These are phyloP conservation scores for Caradrina clavipalpis DNA, from an alignment of 2,888 invertebrate species.

Conservation along the genomic window DNA sequence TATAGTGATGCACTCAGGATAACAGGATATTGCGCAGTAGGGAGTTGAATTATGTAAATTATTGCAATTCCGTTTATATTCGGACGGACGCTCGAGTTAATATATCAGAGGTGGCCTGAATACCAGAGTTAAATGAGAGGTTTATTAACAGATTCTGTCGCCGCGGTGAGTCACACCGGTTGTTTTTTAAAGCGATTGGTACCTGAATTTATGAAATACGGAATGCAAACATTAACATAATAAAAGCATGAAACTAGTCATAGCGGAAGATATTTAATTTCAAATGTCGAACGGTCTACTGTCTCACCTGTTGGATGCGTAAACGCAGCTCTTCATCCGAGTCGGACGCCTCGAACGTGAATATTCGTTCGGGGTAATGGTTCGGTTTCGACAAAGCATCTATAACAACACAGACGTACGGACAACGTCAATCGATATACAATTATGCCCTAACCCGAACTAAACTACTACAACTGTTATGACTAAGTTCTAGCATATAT, in stretches of 20 bases:
- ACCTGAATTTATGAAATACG: constrained; percentile 8
- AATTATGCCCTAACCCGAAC: constrained; percentile 63
- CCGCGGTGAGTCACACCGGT: constrained; percentile 15
- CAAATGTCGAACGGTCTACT: constrained; percentile 54
- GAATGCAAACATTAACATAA: constrained; percentile 44
- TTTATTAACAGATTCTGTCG: constrained; percentile 36
- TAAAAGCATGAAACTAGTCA: constrained; percentile 53
- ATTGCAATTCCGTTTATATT: constrained; percentile 48
- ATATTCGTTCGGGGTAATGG: constrained; percentile 89
- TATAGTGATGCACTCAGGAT: constrained; percentile 44
- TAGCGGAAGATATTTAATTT: constrained; percentile 43
- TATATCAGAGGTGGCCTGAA: constrained; percentile 32
- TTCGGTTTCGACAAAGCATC: constrained; percentile 91
- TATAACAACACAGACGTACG: constrained; percentile 90
- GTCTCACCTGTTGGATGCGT: constrained; percentile 88
- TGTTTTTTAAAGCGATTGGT: background rate
- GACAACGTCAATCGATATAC: constrained; percentile 81
- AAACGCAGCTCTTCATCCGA: constrained; percentile 89
- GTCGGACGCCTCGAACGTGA: constrained; percentile 88
- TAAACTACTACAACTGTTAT: constrained; percentile 52
- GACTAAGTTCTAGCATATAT: constrained; percentile 53
- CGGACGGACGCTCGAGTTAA: constrained; percentile 30
- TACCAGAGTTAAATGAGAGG: constrained; percentile 23
- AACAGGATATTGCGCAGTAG: constrained; percentile 51
- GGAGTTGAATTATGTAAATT: constrained; percentile 54